Percentiles rank a stretch among this genome's conserved stretches.
These are phyloP conservation scores for Schizopygopsis malacanthus DNA, from an alignment of 2,797 vertebrate genomes.

Conservation along the genomic window DNA sequence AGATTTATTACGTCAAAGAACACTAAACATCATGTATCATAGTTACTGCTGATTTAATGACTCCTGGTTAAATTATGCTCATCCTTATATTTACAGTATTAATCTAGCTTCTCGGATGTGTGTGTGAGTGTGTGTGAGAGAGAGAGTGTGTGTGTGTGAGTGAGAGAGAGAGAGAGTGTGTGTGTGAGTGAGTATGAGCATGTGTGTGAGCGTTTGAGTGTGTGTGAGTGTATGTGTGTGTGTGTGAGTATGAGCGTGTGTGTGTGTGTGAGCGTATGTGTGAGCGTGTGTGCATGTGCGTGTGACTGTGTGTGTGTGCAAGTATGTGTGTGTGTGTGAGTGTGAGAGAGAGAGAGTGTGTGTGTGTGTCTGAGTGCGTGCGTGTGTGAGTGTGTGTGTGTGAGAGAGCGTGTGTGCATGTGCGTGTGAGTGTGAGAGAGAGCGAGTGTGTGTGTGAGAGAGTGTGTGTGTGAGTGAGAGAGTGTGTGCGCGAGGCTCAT, in stretches of 20 bases:
- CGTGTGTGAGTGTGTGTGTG: background rate
- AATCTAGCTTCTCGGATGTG: no score
- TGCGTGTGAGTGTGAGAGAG: no score
- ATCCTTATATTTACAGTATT: background rate
- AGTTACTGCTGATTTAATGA: background rate
- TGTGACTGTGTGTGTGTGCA: conserved; percentile 15
- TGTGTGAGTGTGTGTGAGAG: no score
- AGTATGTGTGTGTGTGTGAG: background rate
- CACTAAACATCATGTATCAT: background rate
- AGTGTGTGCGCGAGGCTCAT: conserved; percentile 73
- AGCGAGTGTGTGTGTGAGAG: background rate
- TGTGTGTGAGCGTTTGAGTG: no score
- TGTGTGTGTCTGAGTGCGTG: conserved; percentile 28
- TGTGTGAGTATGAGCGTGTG: background rate
- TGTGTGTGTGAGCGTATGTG: no score
- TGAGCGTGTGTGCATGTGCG: no score
- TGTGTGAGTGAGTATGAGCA: no score
- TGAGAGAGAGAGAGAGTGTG: no score
- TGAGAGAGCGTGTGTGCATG: background rate
- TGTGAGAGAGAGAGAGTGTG: no score
- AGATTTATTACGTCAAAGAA: background rate
- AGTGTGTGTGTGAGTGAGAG: conserved; percentile 14
- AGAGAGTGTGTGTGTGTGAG: no score
- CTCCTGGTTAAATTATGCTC: background rate
- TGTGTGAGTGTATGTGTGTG: background rate